Base-by-base conservation (phyloP, 2,888 invertebrate species). In the Pimpla rufipes region DNA sequence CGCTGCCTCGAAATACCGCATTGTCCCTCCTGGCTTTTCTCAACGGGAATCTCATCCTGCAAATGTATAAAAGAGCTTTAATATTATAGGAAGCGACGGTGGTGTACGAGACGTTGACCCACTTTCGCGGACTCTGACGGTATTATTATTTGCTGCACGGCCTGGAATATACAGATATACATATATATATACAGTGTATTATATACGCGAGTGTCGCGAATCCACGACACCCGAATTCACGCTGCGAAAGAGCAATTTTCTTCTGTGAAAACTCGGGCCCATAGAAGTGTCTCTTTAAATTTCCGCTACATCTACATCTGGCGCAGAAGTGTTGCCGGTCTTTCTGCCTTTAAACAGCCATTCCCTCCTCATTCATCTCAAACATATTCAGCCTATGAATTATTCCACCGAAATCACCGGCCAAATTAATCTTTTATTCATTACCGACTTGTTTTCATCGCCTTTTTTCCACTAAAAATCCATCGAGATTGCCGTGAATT, bases 81-180 rank as follows among this genome's bases (percentile, higher is more conserved):
- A 68, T 68, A 35, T 50, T 50, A 66, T 16, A 66, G 55, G 55
- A 40, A 62, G 23, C 8, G 18, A n/a, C 11, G 50, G 23, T 50
- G 35, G 35, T 37, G 16, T 62, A 67, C 64, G 66, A 66, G 50
- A 81, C 64, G 76, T 76, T 81, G 81, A 81, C 81, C 81, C 81
- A 81, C 62, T 71, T 81, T 81, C 57, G 21, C 64, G 57, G 81
- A 71, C 76, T 57, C 70, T 45, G 76, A 55, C 64, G 57, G 37
- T 67, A 29, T 81, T 76, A 81, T 71, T 71, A 76, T 81, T 81
- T 64, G 57, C 37, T 67, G n/a, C 21, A 47, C 55, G 59, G 23
- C 67, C 74, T 74, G 66, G 79, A 57, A 73, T 64, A 75, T 52
- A 75, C 18, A 13, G 29, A 13, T 70, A 71, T 42, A 18, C 10